Percentiles rank a stretch among this genome's conserved stretches.
Conservation (phyloP, 1,140 invertebrate genomes). For the Ostrea denselamellosa region DNA sequence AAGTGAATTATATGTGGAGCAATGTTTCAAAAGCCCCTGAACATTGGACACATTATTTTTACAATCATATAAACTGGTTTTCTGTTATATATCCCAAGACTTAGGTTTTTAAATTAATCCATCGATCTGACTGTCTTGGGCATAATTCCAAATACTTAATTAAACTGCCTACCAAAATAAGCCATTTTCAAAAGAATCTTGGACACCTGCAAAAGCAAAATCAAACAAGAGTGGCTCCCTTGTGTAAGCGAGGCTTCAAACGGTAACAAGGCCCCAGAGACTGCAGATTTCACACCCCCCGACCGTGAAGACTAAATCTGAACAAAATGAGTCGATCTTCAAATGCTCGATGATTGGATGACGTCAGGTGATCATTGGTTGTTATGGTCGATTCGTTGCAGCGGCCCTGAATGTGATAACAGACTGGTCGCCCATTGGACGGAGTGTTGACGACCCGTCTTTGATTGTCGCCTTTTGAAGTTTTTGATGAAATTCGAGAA, state of each 20-base stretch:
- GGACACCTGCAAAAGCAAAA: constrained; percentile 29
- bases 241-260: neutral
- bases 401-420: neutral
- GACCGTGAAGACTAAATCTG: constrained; percentile 24
- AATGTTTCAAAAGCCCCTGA: too few species aligned
- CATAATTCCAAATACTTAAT: neutral
- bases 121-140: neutral
- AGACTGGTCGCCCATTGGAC: neutral
- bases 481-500: neutral
- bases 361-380: constrained; percentile 29
- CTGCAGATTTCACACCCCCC: neutral
- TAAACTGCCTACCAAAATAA: constrained; percentile 23
- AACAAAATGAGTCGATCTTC: neutral
- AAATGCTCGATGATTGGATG: constrained; percentile 9
- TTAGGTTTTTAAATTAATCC: too few species aligned
- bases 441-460: neutral
- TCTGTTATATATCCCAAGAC: too few species aligned
- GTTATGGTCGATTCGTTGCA: neutral
- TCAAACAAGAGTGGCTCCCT: neutral
- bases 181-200: constrained; percentile 23
- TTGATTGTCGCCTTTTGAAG: constrained; percentile 3
- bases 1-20: too few species aligned
- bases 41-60: too few species aligned
- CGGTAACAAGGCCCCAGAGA: constrained; percentile 17
- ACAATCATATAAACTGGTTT: too few species aligned